Conservation (phyloP, 1,140 invertebrate species). For the Nasonia vitripennis region DNA sequence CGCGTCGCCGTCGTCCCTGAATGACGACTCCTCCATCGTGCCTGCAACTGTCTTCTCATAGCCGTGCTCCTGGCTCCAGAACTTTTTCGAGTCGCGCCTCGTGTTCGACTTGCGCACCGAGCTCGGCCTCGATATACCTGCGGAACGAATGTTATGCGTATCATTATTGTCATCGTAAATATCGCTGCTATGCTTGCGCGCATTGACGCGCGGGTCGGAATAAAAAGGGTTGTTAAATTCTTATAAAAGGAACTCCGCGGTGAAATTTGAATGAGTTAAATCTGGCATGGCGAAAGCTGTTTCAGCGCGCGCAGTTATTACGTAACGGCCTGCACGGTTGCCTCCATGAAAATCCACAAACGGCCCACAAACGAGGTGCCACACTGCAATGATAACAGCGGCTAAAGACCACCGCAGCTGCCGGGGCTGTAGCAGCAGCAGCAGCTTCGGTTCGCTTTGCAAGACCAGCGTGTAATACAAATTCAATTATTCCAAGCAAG, state of each 20-base stretch:
- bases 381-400: conserved; percentile 21
- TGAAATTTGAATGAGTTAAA: too few relatives aligned
- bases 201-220: too few relatives aligned
- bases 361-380: conserved; percentile 19
- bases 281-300: too few relatives aligned
- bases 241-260: too few relatives aligned
- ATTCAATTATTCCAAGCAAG: conserved; percentile 33
- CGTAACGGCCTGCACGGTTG: too few relatives aligned
- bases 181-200: too few relatives aligned
- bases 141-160: conserved; percentile 49
- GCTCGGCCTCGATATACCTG: conserved; percentile 65
- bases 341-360: conserved; percentile 12
- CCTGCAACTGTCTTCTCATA: conserved; percentile 65
- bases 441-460: neutral
- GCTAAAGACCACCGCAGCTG: conserved; percentile 4
- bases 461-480: conserved; percentile 6
- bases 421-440: neutral
- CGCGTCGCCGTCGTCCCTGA: conserved; percentile 57
- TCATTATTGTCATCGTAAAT: too few relatives aligned
- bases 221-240: too few relatives aligned
- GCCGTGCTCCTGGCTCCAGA: conserved; percentile 64
- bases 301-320: too few relatives aligned
- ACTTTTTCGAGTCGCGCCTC: conserved; percentile 68
- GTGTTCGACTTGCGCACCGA: conserved; percentile 65
- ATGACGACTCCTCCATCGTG: conserved; percentile 66